Base-by-base conservation (phyloP, 2,113 vertebrate genomes). In the Ophthalmolycus amberensis region DNA sequence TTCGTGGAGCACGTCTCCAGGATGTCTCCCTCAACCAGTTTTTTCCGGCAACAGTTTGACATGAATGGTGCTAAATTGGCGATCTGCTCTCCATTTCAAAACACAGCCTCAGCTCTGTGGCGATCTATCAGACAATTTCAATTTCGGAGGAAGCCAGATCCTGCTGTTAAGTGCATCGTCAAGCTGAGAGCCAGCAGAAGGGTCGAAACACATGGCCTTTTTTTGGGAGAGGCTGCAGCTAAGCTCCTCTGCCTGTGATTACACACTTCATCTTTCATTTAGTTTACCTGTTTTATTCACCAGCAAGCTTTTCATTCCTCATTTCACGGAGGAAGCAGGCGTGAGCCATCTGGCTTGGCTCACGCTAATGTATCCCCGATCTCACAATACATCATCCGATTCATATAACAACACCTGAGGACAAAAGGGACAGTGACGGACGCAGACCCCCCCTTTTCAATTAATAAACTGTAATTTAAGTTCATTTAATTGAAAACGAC, bases 331-430 rank as follows among this genome's bases (percentile, higher is more conserved):
- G 79, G 83, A 88, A 88, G 85, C 85, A 62, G 59, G 60, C 40
- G 67, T 62, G 78, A 91, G 86, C 85, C 88, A 89, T 86, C 85
- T 90, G 88, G 90, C 52, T 75, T 59, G 58, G 64, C 77, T 82
- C 80, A n/a, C 75, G 62, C 77, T 72, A 75, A 84, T 50, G 83
- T 62, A 65, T 73, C 67, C 65, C 71, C 75, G 68, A 86, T 79
- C 52, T 48, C 44, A 60, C 56, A 54, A 82, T 84, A 56, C 83
- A 79, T 86, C 76, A 75, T 54, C 71, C 38, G 64, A 81, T 58
- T 84, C 64, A 37, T 68, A 84, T 79, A 83, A 91, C 78, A 91
- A 83, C 82, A 90, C 84, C 82, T 80, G 75, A 80, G 77, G 89
- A 76, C 82, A 29, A 79, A 78, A 76, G 56, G 7, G 11, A 75